Evolutionary conservation across 2,113 vertebrate genomes (phyloP).

Genomic region (Bubalus kerabau): DNA sequence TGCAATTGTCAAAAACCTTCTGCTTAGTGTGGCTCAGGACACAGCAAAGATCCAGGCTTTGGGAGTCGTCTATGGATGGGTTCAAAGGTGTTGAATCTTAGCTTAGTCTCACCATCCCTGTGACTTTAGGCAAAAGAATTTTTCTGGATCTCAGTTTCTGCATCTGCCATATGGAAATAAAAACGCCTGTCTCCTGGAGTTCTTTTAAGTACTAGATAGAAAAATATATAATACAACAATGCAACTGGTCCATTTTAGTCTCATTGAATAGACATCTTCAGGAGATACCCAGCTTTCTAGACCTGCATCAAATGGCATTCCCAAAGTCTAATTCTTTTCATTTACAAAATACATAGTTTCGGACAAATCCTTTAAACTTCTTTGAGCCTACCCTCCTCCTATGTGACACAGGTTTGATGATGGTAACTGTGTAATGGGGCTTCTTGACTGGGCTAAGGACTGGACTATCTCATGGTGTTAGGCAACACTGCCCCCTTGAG

Average conservation of each 20-base stretch:
- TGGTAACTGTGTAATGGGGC: not conserved
- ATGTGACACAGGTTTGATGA: not conserved
- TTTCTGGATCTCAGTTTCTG: not conserved
- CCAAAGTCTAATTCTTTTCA: not conserved
- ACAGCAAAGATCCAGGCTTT: not conserved
- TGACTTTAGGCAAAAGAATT: not conserved
- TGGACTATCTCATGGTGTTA: not conserved
- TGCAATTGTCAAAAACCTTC: not conserved
- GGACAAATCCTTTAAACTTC: not conserved
- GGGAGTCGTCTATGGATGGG: not conserved
- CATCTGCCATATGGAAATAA: not conserved
- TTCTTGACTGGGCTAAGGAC: not conserved
- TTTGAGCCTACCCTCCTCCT: not conserved
- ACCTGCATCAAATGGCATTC: not conserved
- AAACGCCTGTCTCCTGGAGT: not conserved
- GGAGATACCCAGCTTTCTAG: not conserved
- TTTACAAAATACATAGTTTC: not conserved
- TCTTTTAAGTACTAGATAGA: not conserved
- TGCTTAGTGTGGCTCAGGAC: not conserved
- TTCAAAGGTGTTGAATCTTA: not conserved
- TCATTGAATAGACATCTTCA: not conserved
- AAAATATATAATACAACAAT: not conserved
- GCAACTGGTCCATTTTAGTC: not conserved
- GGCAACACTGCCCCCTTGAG: constrained; percentile 29
- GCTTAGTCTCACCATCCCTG: not conserved